Base-by-base conservation (phyloP, 2,888 invertebrate genomes). In the Pseudeuparius sepicola region DNA sequence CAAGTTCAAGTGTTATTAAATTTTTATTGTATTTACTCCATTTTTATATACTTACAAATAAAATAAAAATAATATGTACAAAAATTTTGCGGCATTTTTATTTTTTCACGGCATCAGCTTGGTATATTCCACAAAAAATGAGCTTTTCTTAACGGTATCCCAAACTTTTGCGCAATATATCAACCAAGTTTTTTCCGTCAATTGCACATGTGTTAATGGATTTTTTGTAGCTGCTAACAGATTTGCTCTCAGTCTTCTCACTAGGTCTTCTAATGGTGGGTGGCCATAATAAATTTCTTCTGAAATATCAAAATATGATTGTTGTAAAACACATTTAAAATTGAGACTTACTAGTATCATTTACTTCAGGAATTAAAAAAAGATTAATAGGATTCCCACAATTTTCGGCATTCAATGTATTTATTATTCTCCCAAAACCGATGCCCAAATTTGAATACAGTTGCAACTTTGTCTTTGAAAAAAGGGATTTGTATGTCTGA, bases 141-240 rank as follows among this genome's bases (percentile, higher is more conserved):
- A 77, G 54, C 84, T 86, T 52, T 87, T 88, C 52, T 79, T 81
- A 31, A 88, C 79, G 24, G 77, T 77, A 47, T 89, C 88, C 83
- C 86, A 85, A 1, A 82, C 80, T 60, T 83, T 82, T 26, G 71
- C 73, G 54, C 83, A 81, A 61, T 82, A 87, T 45, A 83, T 78
- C 54, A 81, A 75, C 88, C 88, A 88, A 48, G 80, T 82, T 55
- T 76, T 80, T 57, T 88, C 88, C 0, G 82, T 78, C 10, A 86
- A 63, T 40, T 75, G 71, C 4, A 79, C 71, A 44, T 80, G 80
- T 1, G 82, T 81, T 44, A 87, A 66, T 24, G 76, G 72, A 52
- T 74, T 75, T 42, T 78, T 69, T 29, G 76, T 69, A 15, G 79
- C 72, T 3, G 84, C 76, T 14, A 78, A 66, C 20, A 86, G 65